Evolutionary conservation across 2,113 vertebrate species (phyloP), one percentile per base, ranked within the genome.

Genomic region (Pluvialis apricaria): DNA sequence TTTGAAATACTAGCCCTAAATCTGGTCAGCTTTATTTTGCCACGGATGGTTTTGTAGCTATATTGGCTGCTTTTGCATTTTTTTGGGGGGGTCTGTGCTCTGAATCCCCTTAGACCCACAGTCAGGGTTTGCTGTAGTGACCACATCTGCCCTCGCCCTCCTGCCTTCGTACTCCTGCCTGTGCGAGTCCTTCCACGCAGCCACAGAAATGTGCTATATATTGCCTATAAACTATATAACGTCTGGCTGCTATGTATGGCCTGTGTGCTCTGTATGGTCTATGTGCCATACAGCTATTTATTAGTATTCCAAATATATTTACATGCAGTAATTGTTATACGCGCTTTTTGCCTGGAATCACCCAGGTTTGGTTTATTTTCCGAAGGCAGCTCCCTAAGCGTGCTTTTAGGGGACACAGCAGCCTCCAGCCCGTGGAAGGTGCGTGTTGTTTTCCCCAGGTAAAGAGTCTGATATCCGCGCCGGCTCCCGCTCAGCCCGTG

Each of bases 341-440:
- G 20, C 9, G 3, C 5, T 78, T 79, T 86, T 61, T 79, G 9
- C 70, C 65, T 20, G 5, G 61, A 76, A 65, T 25, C 3, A 7
- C 13, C 11, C 26, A 32, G 21, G 5, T 65, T 12, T 49, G 54
- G 4, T 49, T 85, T 42, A 14, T 92, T 86, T 94, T 3, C 16
- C 0, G 0, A 26, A 54, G 19, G 42, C 26, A 21, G 38, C 32
- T 69, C 80, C 84, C 31, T 1, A 5, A 54, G 34, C 5, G 5
- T 20, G 19, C 51, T 64, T 70, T 47, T 20, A 15, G 65, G 32
- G 69, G 55, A 26, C 20, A 5, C 5, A 6, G 31, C 73, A 20
- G 5, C 40, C 83, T n/a, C 54, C n/a, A 1, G 17, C 62, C 82
- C 18, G 82, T 61, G 3, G 86, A 31, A 64, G 52, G 24, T 19